These are phyloP conservation scores for Trypoxylon attenuatum DNA, from an alignment of 2,888 invertebrate species.

Conservation along the genomic window DNA sequence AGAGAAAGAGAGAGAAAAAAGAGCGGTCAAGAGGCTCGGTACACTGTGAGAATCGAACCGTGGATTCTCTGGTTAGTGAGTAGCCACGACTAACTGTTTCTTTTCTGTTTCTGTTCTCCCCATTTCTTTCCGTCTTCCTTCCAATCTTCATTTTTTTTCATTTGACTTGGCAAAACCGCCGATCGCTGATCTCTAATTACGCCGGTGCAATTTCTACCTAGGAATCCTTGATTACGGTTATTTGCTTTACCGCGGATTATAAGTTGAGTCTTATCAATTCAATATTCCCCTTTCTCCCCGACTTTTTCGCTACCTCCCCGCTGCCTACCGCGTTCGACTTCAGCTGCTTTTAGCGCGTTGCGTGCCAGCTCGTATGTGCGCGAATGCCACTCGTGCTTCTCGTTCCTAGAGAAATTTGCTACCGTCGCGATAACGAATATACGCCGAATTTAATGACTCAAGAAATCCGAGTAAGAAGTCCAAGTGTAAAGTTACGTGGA, in stretches of 20 bases:
- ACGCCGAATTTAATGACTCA: too few relatives aligned
- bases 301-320: neutral
- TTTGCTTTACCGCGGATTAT: too few relatives aligned
- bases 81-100: neutral
- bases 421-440: too few relatives aligned
- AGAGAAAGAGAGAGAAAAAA: slow-evolving; percentile 17
- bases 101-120: neutral
- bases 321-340: neutral
- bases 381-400: too few relatives aligned
- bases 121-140: neutral
- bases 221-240: neutral
- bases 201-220: neutral
- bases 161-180: neutral
- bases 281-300: neutral
- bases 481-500: too few relatives aligned
- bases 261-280: too few relatives aligned
- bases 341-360: too few relatives aligned
- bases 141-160: neutral
- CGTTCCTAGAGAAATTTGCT: too few relatives aligned
- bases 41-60: neutral
- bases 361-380: too few relatives aligned
- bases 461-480: too few relatives aligned
- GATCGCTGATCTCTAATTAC: neutral
- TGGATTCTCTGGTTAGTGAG: neutral
- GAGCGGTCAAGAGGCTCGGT: slow-evolving; percentile 5